phyloP scores from a whole-genome alignment of 2,113 vertebrate species.

The Scomber scombrus region DNA sequence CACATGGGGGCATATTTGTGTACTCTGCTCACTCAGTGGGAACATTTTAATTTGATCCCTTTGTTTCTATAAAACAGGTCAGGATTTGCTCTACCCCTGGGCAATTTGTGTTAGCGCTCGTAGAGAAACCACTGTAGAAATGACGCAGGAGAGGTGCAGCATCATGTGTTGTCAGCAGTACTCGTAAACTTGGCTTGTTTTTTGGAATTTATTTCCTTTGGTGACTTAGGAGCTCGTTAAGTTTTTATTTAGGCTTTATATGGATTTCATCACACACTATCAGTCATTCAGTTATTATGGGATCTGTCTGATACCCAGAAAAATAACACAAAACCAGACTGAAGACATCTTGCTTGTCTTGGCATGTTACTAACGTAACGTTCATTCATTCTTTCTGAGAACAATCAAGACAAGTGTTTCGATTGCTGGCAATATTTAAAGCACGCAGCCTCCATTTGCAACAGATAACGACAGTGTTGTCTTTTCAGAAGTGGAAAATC shows the following conservation, averaged over 20 bases:
- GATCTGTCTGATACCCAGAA: not conserved
- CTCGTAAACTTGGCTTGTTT: conserved; percentile 1
- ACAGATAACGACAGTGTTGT: conserved; percentile 52
- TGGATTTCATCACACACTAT: not conserved
- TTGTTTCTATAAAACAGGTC: conserved; percentile 81
- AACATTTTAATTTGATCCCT: conserved; percentile 83
- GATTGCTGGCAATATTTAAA: conserved; percentile 13
- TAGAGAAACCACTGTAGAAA: conserved; percentile 35
- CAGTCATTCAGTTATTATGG: not conserved
- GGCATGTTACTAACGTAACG: not conserved
- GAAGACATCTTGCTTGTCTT: not conserved
- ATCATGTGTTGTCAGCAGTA: conserved; percentile 9
- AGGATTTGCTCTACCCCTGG: conserved; percentile 70
- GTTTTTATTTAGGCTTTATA: conserved; percentile 7
- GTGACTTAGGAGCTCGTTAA: not conserved
- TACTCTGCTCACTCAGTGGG: conserved; percentile 77
- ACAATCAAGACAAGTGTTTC: conserved; percentile 15
- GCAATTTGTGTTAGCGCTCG: conserved; percentile 57
- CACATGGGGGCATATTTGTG: conserved; percentile 71
- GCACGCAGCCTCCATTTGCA: conserved; percentile 7
- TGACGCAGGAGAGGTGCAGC: conserved; percentile 1
- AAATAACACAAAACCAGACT: not conserved
- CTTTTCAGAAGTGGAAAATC: conserved; percentile 57
- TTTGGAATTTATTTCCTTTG: conserved; percentile 4
- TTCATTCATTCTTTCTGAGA: conserved; percentile 12